Evolutionary conservation across 1,140 invertebrate genomes (phyloP), one percentile per base, ranked within the genome.

Genomic region (Drosophila tani): DNA sequence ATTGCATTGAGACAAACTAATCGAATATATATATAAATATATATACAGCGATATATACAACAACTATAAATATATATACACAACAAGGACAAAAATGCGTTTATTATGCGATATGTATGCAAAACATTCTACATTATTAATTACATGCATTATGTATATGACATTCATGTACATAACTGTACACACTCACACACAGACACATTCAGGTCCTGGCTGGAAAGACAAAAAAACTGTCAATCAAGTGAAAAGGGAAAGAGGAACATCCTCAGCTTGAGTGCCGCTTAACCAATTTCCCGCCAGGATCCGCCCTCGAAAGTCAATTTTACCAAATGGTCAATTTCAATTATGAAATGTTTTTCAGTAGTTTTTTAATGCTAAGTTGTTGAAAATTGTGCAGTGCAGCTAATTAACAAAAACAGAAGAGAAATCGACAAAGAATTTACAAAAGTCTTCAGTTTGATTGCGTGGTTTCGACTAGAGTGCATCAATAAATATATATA

Each of bases 391-490:
- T 86, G 68, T 86, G 68, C 53, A 56, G 53, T 66, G 51, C 69
- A 75, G 75, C 80, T 68, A 55, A 79, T 81, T 64, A 73, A 58
- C 43, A 69, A 15, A 56, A 56, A 21, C 51, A 27, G 11, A 14
- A 9, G 35, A n/a, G 55, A 59, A 78, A 85, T 84, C 74, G 79
- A 82, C 47, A 73, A 55, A 81, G 83, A 64, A 81, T 76, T 76
- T 76, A 76, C 29, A 71, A 80, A 83, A 65, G 84, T 87, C 84
- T 87, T 87, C 83, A 87, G 83, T 87, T 87, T 82, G 73, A 83
- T 73, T 88, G 84, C 77, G 77, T 88, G 84, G 84, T 88, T 88
- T 87, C 83, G 76, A 79, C 59, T 70, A 78, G 56, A 79, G 84
- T 82, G 75, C 84, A 82, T 57, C 75, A 53, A 62, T 66, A 71